These are phyloP conservation scores for Nasonovia ribisnigri DNA, from an alignment of 2,888 invertebrate species.

Conservation along the genomic window DNA sequence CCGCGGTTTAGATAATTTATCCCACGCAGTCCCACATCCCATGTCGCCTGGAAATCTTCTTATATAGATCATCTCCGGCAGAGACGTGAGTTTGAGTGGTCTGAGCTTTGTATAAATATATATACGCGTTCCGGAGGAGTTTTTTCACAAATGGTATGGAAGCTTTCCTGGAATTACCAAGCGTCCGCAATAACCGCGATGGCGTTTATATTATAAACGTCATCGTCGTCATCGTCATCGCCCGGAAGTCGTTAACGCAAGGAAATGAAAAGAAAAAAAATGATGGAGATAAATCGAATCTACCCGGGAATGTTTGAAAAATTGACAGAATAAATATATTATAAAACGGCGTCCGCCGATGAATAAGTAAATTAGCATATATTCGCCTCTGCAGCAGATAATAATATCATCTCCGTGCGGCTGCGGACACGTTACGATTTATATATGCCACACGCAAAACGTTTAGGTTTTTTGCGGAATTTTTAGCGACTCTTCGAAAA, in stretches of 20 bases:
- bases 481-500: neutral
- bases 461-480: neutral
- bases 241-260: constrained; percentile 37
- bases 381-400: neutral
- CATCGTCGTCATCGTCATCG: neutral
- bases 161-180: neutral
- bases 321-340: neutral
- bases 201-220: constrained; percentile 15
- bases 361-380: constrained; percentile 41
- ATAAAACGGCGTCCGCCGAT: neutral
- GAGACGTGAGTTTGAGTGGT: neutral
- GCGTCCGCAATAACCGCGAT: neutral
- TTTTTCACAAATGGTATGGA: neutral
- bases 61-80: neutral
- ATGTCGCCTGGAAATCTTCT: neutral
- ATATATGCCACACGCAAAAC: neutral
- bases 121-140: neutral
- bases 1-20: neutral
- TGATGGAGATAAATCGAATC: constrained; percentile 21
- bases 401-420: neutral
- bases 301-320: neutral
- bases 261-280: constrained; percentile 31
- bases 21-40: neutral
- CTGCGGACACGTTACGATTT: neutral
- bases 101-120: neutral